Evolutionary conservation across 2,888 invertebrate genomes (phyloP).

Genomic region (Halictus quadricinctus): DNA sequence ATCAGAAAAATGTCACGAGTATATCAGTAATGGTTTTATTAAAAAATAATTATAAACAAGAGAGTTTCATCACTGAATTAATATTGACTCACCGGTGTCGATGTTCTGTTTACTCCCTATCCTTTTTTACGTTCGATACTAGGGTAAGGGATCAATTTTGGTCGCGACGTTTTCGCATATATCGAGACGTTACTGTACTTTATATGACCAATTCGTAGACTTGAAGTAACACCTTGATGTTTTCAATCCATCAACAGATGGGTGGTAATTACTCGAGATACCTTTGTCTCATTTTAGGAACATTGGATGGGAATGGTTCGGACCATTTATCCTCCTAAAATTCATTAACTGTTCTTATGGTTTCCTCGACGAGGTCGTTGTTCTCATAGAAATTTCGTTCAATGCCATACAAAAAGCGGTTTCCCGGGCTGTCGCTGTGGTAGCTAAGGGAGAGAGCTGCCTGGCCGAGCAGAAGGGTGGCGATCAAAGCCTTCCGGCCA

Average conservation of each 20-base stretch:
- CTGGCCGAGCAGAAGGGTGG: conserved; percentile 16
- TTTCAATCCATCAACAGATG: neutral
- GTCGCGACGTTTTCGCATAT: no score
- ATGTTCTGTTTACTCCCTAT: no score
- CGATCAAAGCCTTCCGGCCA: conserved; percentile 35
- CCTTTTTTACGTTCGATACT: no score
- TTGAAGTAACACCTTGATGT: neutral
- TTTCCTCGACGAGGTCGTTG: neutral
- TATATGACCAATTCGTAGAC: no score
- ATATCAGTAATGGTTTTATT: neutral
- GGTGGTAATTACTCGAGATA: neutral
- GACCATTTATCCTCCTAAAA: neutral
- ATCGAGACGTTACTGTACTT: no score
- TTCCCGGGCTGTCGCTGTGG: neutral
- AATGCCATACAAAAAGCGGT: neutral
- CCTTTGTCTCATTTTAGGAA: neutral
- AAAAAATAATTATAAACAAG: neutral
- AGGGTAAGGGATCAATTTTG: no score
- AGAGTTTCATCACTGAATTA: no score
- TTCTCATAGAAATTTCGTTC: neutral
- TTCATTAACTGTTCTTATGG: neutral
- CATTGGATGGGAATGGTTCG: neutral
- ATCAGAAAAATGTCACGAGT: no score
- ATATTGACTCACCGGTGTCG: no score
- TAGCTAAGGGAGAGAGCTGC: conserved; percentile 13